A percentile compares a stretch with the other conserved stretches of the same genome.
phyloP scores from a whole-genome alignment of 1,140 invertebrate species.

The Eufriesea mexicana region DNA sequence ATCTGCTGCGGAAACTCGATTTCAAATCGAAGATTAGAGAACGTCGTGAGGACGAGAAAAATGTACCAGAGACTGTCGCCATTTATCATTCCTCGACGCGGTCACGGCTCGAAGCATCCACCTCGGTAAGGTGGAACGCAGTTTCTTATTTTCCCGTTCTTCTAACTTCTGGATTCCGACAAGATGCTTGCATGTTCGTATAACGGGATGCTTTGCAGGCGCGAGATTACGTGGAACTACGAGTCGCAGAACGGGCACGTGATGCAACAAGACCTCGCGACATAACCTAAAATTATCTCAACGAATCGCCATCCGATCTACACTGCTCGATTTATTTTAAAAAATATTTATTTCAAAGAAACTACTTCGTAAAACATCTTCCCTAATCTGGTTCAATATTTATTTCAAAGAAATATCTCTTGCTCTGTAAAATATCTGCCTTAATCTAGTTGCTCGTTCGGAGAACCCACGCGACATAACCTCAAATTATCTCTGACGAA shows the following conservation, averaged over 20 bases:
- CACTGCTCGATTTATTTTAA: no score
- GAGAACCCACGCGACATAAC: no score
- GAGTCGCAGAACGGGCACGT: not conserved
- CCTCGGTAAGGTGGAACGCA: not conserved
- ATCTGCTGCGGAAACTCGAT: not conserved
- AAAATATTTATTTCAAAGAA: no score
- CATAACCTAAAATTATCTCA: no score
- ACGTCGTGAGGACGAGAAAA: not conserved
- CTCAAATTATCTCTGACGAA: no score
- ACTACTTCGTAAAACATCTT: no score
- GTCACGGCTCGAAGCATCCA: not conserved
- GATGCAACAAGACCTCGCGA: not conserved
- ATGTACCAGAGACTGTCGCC: not conserved
- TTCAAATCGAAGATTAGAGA: not conserved
- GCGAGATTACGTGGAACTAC: not conserved
- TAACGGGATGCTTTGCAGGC: not conserved
- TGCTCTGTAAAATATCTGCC: no score
- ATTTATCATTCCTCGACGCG: constrained; percentile 2
- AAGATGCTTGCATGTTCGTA: not conserved
- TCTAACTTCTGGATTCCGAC: not conserved
- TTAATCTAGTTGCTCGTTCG: no score
- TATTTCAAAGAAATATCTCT: no score
- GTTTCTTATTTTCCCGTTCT: not conserved
- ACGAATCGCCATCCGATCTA: no score
- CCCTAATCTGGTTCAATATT: no score